phyloP scores from a whole-genome alignment of 2,797 vertebrate genomes.

The Amphiprion clarkii region DNA sequence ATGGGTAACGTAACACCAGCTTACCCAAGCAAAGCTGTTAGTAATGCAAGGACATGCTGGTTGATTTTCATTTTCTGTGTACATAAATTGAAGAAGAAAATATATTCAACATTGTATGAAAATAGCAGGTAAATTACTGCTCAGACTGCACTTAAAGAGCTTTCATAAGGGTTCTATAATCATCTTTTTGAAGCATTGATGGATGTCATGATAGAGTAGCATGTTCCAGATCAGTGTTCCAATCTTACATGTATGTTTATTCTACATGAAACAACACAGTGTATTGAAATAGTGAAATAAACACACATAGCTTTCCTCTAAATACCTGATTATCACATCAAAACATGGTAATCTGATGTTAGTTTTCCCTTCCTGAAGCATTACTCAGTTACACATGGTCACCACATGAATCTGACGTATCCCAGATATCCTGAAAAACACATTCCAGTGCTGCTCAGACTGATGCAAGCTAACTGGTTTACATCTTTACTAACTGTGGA shows the following conservation, averaged over 20 bases:
- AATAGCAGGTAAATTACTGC: neutral
- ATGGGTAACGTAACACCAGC: no score
- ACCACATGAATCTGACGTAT: neutral
- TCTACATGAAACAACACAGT: neutral
- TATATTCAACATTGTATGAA: no score
- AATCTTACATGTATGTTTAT: conserved; percentile 6
- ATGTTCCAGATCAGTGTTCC: neutral
- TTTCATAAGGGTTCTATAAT: neutral
- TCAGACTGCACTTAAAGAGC: neutral
- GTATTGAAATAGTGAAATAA: neutral
- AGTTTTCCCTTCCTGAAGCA: neutral
- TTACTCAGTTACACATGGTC: neutral
- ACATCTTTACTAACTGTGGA: no score
- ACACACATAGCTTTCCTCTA: neutral
- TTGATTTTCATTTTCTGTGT: neutral
- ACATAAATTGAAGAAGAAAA: conserved; percentile 1
- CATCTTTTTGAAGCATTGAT: neutral
- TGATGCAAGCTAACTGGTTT: no score
- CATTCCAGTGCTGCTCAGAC: no score
- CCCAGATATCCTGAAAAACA: neutral
- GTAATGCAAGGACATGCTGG: neutral
- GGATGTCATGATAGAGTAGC: neutral
- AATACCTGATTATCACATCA: conserved; percentile 5
- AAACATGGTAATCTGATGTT: neutral
- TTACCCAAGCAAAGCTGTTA: no score